Conservation (phyloP, 2,113 vertebrate species). For the Pteropus alecto region DNA sequence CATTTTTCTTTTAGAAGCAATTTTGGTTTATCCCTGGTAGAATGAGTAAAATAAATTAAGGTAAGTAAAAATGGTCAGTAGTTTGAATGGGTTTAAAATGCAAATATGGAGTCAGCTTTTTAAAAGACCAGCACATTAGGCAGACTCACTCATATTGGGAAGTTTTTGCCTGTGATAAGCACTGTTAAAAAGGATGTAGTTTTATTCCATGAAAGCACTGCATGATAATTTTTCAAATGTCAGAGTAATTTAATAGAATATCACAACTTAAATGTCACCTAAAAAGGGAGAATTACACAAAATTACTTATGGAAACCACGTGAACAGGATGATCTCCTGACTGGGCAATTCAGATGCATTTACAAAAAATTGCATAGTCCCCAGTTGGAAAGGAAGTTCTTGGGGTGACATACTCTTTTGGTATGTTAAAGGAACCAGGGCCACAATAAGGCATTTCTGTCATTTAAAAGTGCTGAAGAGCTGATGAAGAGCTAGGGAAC, state of each 20-base stretch:
- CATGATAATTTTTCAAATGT: conserved; percentile 64
- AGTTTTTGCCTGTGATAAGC: conserved; percentile 63
- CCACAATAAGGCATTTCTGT: background rate
- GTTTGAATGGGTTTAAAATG: background rate
- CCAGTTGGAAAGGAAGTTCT: conserved; percentile 6
- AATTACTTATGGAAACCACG: conserved; percentile 38
- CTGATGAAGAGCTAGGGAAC: background rate
- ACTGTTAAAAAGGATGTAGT: conserved; percentile 54
- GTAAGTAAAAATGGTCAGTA: background rate
- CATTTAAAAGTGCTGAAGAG: background rate
- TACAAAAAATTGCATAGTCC: conserved; percentile 7
- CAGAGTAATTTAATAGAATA: conserved; percentile 73
- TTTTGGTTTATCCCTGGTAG: background rate
- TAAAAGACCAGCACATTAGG: conserved; percentile 8
- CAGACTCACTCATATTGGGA: background rate
- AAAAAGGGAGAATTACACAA: conserved; percentile 61
- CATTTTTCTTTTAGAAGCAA: background rate
- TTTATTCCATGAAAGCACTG: conserved; percentile 33
- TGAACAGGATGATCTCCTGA: background rate
- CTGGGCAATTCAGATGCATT: conserved; percentile 10
- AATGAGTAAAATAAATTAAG: conserved; percentile 28
- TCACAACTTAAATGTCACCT: conserved; percentile 69
- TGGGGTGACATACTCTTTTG: background rate
- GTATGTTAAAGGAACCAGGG: background rate
- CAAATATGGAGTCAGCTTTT: background rate